Base-by-base conservation (phyloP, 2,888 invertebrate species). In the Cristatella mucedo region DNA sequence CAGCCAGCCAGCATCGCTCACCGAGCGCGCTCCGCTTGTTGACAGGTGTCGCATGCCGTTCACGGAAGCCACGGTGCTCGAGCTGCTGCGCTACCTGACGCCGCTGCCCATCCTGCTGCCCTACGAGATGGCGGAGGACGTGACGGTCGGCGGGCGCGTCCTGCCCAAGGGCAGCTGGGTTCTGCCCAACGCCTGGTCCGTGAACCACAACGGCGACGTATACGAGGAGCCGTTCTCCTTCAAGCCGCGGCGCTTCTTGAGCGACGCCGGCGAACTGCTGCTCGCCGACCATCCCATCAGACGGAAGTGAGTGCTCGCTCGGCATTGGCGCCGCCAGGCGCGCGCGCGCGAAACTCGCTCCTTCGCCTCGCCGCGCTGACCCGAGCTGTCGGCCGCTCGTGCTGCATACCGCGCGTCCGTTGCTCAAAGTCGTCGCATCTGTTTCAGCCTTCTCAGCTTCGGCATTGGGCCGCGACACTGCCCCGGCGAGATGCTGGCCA, bases 61-160 rank as follows among this genome's bases (percentile, higher is more conserved):
- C 33, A 31, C 45, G 3, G 51, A 53, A 20, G 49, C 50, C 11
- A 43, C 45, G 1, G 45, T 51, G 11, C 22, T 45, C 13, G 49
- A 50, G 24, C 43, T 53, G 30, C 33, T 50, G 13, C 33, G 39
- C 15, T 52, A 46, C 34, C 52, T 49, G 11, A 53, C 53, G 2
- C 54, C 54, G 29, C 50, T 55, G 3, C 55, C 56, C 1, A 43
- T 57, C 13, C 54, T 54, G 6, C 52, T 55, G 9, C 55, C 55
- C 21, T 54, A 55, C 38, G 46, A 47, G 13, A 53, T 54, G 4
- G 46, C 45, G 13, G 40, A 47, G 36, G 54, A 55, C 38, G 52
- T 54, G 1, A 21, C 33, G 5, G 44, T 57, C 3, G 18, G 44
- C 24, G 53, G 49, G 18, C 26, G 26, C 24, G 4, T 11, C 5